Conservation (phyloP, 2,113 vertebrate species). For the Reinhardtius hippoglossoides region DNA sequence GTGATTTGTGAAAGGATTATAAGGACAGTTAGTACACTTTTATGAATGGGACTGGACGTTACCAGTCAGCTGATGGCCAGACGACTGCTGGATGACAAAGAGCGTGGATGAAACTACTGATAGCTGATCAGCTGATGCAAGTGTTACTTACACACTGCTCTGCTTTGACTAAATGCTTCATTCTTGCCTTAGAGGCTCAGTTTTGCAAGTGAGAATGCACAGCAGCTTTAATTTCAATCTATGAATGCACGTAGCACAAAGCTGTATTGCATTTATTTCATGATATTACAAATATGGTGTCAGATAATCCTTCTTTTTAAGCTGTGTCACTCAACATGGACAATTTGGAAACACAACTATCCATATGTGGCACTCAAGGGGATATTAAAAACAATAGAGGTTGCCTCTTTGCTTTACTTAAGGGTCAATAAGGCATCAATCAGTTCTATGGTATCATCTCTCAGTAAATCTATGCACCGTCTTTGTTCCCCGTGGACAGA, state of each 20-base stretch:
- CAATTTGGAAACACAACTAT: neutral
- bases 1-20: neutral
- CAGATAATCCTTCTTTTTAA: too few species aligned
- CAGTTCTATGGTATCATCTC: too few species aligned
- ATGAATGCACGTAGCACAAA: neutral
- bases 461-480: too few species aligned
- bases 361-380: neutral
- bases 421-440: neutral
- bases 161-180: neutral
- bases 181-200: neutral
- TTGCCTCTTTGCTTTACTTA: neutral
- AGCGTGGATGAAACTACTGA: neutral
- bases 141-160: neutral
- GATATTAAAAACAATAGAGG: too few species aligned
- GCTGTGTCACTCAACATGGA: too few species aligned
- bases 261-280: too few species aligned
- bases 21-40: neutral
- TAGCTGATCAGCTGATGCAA: neutral
- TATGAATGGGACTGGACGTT: neutral
- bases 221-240: neutral
- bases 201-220: neutral
- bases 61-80: neutral
- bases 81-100: too few species aligned
- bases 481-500: too few species aligned
- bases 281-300: too few species aligned